Base-by-base conservation (phyloP, 2,113 vertebrate species). In the Pteruthius melanotis region DNA sequence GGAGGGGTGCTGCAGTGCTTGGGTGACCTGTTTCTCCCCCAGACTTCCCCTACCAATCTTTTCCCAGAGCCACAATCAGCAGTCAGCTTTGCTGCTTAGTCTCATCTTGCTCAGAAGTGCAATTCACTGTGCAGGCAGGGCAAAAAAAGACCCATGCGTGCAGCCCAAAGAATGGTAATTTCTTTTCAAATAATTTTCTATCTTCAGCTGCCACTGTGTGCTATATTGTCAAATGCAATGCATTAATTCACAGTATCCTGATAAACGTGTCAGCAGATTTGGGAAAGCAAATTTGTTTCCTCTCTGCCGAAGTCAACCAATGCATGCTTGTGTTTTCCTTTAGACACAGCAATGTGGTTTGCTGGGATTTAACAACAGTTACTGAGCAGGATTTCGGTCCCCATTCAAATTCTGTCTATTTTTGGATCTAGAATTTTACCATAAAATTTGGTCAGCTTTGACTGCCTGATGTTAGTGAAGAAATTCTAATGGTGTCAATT, bases 311-410 rank as follows among this genome's bases (percentile, higher is more conserved):
- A 88, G 76, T 71, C 75, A 63, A 66, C 83, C 11, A 15, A 60
- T 74, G 70, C 59, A 63, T 59, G 88, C 31, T 60, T 86, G 40
- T 84, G 80, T 74, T 90, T 85, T 92, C 47, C 72, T 90, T 75
- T 78, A 1, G 8, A 53, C 37, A 42, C 30, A 57, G 30, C 70
- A 68, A 56, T 24, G 57, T 52, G 76, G 71, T 77, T 81, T 93
- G 44, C 82, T 90, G 60, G 68, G 85, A 86, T 92, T 90, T 93
- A 93, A 90, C 79, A 80, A n/a, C 54, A 54, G 30, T 50, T 93
- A 52, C 76, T 35, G 60, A 77, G 64, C 63, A 74, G 35, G 27
- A 69, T 83, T 91, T 93, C 1, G 0, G 47, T 54, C 39, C 27
- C 70, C 85, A 77, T 88, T 95, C 71, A 86, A 39, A 77, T 74